A percentile compares a stretch with the other conserved stretches of the same genome.
Conservation (phyloP, 92 coral and sea anemone species). For the Palythoa grandis region DNA sequence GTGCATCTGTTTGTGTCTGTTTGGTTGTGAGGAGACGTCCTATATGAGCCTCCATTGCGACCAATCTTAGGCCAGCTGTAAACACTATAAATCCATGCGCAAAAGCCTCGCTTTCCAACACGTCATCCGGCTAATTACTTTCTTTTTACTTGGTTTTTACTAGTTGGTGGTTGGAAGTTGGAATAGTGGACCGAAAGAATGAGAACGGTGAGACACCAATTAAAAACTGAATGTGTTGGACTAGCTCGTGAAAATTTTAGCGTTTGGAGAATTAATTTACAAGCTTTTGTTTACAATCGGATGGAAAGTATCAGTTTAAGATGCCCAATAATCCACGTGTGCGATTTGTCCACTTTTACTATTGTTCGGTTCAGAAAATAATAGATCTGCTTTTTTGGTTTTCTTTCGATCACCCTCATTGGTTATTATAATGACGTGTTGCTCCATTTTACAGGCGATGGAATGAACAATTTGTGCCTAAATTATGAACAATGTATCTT, state of each 20-base stretch:
- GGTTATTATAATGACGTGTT: too few relatives aligned
- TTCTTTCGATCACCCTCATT: neutral
- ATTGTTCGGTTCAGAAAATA: neutral
- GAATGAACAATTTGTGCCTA: neutral
- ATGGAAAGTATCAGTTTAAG: neutral
- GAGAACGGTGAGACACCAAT: conserved; percentile 58
- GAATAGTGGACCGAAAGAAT: conserved; percentile 27
- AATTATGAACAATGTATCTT: too few relatives aligned
- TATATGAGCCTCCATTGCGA: neutral
- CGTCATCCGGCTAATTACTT: conserved; percentile 61
- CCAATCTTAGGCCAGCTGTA: conserved; percentile 37
- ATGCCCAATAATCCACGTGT: conserved; percentile 18
- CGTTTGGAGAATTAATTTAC: neutral
- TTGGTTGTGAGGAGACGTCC: neutral
- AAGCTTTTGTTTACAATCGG: neutral
- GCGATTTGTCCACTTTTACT: neutral
- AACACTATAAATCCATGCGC: conserved; percentile 66
- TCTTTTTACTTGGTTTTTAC: conserved; percentile 46
- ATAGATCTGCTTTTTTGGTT: neutral
- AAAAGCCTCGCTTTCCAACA: conserved; percentile 76
- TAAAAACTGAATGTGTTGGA: neutral
- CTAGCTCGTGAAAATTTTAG: too few relatives aligned
- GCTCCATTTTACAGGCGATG: too few relatives aligned
- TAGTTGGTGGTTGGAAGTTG: conserved; percentile 5
- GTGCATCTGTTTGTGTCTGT: conserved; percentile 15